Conservation (phyloP, 2,797 vertebrate species). For the Muraenolepis orangiensis region DNA sequence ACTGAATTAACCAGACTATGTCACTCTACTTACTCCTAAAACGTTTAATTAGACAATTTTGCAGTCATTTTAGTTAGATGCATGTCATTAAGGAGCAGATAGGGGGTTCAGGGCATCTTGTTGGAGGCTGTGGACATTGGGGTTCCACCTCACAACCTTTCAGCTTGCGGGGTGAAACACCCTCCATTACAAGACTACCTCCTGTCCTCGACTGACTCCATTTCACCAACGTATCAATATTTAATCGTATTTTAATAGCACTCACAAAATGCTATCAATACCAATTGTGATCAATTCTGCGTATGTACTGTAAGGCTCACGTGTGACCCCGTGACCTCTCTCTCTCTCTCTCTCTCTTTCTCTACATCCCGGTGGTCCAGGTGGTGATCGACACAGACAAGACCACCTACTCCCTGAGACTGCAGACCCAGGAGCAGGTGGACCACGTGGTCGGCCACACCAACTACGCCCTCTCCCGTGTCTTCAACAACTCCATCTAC, state of each 20-base stretch:
- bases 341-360: not conserved
- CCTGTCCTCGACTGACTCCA: not conserved
- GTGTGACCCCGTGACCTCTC: not conserved
- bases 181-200: not conserved
- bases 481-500: too few species aligned
- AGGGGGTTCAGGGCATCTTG: not conserved
- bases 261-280: not conserved
- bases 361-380: slow-evolving; percentile 60
- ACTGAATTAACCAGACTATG: too few species aligned
- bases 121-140: not conserved
- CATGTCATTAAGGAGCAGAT: not conserved
- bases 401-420: slow-evolving; percentile 77
- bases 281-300: not conserved
- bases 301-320: not conserved
- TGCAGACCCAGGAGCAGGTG: slow-evolving; percentile 80
- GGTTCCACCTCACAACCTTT: not conserved
- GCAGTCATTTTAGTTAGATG: not conserved
- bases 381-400: slow-evolving; percentile 88
- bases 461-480: slow-evolving; percentile 83
- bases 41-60: too few species aligned
- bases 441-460: slow-evolving; percentile 83
- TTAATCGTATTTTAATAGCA: not conserved
- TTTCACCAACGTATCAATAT: not conserved
- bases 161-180: not conserved
- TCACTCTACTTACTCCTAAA: too few species aligned